These are phyloP conservation scores for Aphis craccivora DNA, from an alignment of 1,140 invertebrate genomes.

Conservation along the genomic window DNA sequence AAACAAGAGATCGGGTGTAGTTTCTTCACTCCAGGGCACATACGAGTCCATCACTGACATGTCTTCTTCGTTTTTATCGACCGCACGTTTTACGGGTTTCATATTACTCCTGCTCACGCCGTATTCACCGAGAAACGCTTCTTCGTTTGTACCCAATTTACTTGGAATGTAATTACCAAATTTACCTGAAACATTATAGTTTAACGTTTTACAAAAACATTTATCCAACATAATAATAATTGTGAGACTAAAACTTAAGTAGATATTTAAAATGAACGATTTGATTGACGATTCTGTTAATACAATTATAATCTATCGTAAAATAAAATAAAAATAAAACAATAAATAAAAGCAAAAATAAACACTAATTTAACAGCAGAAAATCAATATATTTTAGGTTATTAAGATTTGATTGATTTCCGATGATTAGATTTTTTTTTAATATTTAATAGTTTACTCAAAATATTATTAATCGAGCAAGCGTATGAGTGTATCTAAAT, in stretches of 20 bases:
- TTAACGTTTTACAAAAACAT: background rate
- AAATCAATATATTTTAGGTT: background rate
- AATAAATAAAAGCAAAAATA: background rate
- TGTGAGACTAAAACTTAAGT: background rate
- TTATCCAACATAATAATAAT: background rate
- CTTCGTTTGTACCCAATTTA: constrained; percentile 32
- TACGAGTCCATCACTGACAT: constrained; percentile 18
- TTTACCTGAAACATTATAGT: constrained; percentile 15
- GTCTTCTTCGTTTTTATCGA: constrained; percentile 20
- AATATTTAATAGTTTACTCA: background rate
- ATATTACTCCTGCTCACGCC: constrained; percentile 33
- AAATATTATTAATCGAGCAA: background rate
- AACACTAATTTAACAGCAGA: background rate
- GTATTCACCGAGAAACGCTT: constrained; percentile 50
- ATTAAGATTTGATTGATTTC: background rate
- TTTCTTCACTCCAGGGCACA: constrained; percentile 57
- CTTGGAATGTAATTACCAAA: constrained; percentile 41
- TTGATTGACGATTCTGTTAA: background rate
- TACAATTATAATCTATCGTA: background rate
- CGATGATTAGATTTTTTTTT: background rate
- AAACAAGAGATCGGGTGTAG: constrained; percentile 55
- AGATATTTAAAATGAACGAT: background rate
- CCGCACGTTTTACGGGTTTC: background rate
- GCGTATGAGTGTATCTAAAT: background rate
- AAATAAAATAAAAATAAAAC: too few relatives aligned